Percentiles rank a stretch among this genome's conserved stretches.
phyloP scores from a whole-genome alignment of 2,113 vertebrate species.

The Cromileptes altivelis region DNA sequence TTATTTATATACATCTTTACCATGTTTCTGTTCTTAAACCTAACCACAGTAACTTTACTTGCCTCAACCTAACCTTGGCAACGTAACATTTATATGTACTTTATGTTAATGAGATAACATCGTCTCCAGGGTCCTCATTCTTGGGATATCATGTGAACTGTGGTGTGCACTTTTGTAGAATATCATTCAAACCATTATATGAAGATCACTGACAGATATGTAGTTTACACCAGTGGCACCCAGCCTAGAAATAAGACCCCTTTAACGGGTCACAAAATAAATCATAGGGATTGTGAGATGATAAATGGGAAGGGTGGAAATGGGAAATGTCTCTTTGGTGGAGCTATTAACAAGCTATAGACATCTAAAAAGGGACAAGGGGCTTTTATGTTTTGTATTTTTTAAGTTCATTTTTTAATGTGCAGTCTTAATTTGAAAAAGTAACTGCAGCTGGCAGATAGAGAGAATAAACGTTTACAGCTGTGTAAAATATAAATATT shows the following conservation, averaged over 20 bases:
- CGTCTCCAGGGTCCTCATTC: too few species aligned
- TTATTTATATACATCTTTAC: too few species aligned
- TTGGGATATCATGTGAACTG: too few species aligned
- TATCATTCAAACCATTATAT: too few species aligned
- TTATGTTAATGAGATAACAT: too few species aligned
- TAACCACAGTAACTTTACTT: too few species aligned
- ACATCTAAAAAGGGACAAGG: not conserved
- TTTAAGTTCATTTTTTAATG: not conserved
- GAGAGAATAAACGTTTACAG: not conserved
- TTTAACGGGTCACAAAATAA: not conserved
- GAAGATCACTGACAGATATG: too few species aligned
- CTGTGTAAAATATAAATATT: not conserved
- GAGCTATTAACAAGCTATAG: not conserved
- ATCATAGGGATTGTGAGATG: not conserved
- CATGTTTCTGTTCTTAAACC: too few species aligned
- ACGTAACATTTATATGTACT: too few species aligned
- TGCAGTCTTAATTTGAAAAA: not conserved
- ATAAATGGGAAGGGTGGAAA: conserved; percentile 8
- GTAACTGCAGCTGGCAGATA: not conserved
- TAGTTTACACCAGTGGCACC: not conserved
- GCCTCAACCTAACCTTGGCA: too few species aligned
- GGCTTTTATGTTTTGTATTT: not conserved
- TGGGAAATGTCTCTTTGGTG: not conserved
- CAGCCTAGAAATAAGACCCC: not conserved
- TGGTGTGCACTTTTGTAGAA: too few species aligned